Percentiles rank a stretch among this genome's conserved stretches.
phyloP scores from a whole-genome alignment of 92 coral and sea anemone species.

The Micromussa lordhowensis region DNA sequence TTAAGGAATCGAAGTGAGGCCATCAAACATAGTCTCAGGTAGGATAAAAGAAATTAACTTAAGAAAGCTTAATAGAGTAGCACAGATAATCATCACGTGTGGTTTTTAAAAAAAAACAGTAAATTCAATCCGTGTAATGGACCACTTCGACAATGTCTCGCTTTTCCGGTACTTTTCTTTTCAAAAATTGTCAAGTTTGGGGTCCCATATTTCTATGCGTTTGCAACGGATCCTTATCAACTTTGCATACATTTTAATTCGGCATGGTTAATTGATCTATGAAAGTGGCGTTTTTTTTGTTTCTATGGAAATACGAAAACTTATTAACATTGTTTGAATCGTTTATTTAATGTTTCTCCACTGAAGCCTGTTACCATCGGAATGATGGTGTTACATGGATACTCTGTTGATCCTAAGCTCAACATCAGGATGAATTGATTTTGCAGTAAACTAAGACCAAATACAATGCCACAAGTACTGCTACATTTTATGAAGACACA shows the following conservation, averaged over 20 bases:
- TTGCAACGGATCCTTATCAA: no score
- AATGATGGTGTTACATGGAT: background rate
- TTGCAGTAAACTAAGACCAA: background rate
- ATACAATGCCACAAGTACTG: background rate
- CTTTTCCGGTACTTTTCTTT: no score
- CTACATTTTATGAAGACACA: background rate
- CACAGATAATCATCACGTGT: background rate
- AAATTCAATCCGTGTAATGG: no score
- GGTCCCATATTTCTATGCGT: no score
- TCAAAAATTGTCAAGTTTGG: no score
- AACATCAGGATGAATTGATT: background rate
- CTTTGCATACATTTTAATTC: no score
- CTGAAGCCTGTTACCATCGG: background rate
- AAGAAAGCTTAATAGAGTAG: background rate
- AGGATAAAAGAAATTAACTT: background rate
- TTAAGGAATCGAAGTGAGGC: constrained; percentile 97
- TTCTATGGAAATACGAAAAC: no score
- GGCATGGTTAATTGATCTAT: no score
- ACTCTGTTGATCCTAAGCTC: background rate
- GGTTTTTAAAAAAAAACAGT: no score
- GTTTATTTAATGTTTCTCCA: background rate
- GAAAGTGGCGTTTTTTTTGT: no score
- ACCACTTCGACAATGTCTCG: no score
- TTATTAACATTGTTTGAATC: no score
- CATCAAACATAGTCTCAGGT: constrained; percentile 96